Conservation (phyloP, 2,888 invertebrate genomes). For the Plusia festucae region DNA sequence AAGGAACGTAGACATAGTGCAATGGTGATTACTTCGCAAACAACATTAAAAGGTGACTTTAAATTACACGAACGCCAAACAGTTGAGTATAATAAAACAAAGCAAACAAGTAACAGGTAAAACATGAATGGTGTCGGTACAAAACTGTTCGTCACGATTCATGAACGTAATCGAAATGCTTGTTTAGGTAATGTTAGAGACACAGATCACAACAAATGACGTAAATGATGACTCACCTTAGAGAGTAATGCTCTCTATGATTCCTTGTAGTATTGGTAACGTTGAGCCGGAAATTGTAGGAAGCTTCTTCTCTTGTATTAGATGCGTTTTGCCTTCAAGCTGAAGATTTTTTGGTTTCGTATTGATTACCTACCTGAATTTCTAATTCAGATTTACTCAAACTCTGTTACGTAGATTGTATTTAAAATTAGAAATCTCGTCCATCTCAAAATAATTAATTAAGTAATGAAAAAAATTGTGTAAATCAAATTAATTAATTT, state of each 20-base stretch:
- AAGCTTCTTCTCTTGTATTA: too few species aligned
- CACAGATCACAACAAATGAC: background rate
- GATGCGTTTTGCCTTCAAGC: too few species aligned
- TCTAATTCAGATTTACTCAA: too few species aligned
- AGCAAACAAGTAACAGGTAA: background rate
- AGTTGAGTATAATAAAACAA: background rate
- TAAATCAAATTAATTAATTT: too few species aligned
- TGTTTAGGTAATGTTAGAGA: background rate
- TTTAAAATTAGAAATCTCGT: too few species aligned
- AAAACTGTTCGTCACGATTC: conserved; percentile 15
- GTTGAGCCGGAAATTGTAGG: too few species aligned
- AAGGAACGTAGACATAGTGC: background rate
- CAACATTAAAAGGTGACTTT: background rate
- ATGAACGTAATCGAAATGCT: conserved; percentile 19
- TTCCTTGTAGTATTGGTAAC: background rate
- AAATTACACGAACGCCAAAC: background rate
- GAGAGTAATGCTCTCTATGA: background rate
- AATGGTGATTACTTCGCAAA: background rate
- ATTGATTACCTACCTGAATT: too few species aligned
- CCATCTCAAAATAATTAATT: too few species aligned
- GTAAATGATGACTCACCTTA: conserved; percentile 8
- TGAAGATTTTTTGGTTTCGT: too few species aligned
- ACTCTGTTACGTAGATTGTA: too few species aligned
- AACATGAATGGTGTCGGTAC: conserved; percentile 2
- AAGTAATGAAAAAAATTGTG: too few species aligned